Conservation (phyloP, 2,888 invertebrate species). For the Ptycholaimellus sp. region DNA sequence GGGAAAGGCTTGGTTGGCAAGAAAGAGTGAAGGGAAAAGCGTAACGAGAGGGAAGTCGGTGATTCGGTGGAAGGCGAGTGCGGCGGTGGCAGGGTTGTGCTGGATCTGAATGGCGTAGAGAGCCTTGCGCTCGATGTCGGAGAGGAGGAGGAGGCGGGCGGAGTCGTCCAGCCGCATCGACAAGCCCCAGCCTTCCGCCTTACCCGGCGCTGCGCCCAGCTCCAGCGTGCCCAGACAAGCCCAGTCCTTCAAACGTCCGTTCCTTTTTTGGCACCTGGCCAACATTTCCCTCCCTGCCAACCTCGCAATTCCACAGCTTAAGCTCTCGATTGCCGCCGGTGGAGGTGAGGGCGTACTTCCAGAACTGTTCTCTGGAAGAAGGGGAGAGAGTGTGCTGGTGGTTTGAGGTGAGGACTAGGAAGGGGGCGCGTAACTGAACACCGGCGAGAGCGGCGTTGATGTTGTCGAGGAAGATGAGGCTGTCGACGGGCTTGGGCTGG, state of each 20-base stretch:
- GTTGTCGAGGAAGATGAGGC: slow-evolving; percentile 76
- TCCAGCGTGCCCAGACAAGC: slow-evolving; percentile 43
- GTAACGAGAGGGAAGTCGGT: slow-evolving; percentile 67
- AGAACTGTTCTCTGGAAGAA: slow-evolving; percentile 45
- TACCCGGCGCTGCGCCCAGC: slow-evolving; percentile 5
- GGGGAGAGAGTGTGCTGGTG: slow-evolving; percentile 1
- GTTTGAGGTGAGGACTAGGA: too few species aligned
- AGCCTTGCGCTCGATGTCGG: slow-evolving; percentile 60
- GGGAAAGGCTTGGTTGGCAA: too few species aligned
- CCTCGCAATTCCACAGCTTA: slow-evolving; percentile 82
- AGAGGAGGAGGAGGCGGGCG: slow-evolving; percentile 58
- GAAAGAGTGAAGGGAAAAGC: too few species aligned
- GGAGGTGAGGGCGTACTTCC: slow-evolving; percentile 83
- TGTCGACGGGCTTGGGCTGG: slow-evolving; percentile 59
- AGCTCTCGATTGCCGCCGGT: slow-evolving; percentile 65
- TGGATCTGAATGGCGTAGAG: too few species aligned
- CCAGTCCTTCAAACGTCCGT: too few species aligned
- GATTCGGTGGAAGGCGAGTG: slow-evolving; percentile 33
- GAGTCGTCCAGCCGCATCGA: slow-evolving; percentile 43
- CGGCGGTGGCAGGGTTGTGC: slow-evolving; percentile 27
- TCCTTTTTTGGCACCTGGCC: too few species aligned
- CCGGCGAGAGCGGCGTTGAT: too few species aligned
- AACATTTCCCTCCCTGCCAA: too few species aligned
- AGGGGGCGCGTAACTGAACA: too few species aligned
- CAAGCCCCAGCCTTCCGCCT: background rate